Percentiles rank a stretch among this genome's conserved stretches.
Conservation (phyloP, 1,140 invertebrate species). For the Drosophila kikkawai region DNA sequence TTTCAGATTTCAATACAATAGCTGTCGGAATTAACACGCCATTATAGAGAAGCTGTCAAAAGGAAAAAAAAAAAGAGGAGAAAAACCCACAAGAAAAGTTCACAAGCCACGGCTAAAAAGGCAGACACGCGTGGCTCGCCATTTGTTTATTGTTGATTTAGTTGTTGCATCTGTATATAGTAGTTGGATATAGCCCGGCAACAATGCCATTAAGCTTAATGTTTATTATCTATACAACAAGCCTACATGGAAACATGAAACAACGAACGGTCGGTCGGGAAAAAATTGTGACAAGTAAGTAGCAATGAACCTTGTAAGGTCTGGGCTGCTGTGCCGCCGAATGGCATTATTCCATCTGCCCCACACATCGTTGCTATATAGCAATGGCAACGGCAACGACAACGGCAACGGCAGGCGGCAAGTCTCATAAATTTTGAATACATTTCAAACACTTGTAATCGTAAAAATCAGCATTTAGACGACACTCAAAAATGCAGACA, state of each 20-base stretch:
- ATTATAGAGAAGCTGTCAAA: conserved; percentile 49
- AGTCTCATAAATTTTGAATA: conserved; percentile 70
- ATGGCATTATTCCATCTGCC: conserved; percentile 39
- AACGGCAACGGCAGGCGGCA: conserved; percentile 3
- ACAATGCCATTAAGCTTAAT: conserved; percentile 75
- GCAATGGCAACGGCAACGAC: conserved; percentile 10
- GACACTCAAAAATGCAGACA: conserved; percentile 23
- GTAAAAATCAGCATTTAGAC: conserved; percentile 35
- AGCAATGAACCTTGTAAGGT: conserved; percentile 79
- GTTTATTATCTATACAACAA: conserved; percentile 70
- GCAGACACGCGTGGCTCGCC: conserved; percentile 67
- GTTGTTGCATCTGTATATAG: conserved; percentile 26
- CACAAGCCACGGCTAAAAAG: conserved; percentile 74
- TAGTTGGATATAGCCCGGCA: conserved; percentile 45
- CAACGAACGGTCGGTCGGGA: conserved; percentile 16
- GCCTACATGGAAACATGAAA: conserved; percentile 64
- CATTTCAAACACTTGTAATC: conserved; percentile 58
- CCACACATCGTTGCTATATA: conserved; percentile 14
- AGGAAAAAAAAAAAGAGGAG: conserved; percentile 22
- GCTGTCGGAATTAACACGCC: conserved; percentile 66
- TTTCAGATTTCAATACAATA: conserved; percentile 53
- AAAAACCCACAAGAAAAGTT: conserved; percentile 51
- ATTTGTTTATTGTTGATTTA: conserved; percentile 53
- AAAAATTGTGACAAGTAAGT: conserved; percentile 76
- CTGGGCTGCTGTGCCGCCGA: conserved; percentile 64